Conservation (phyloP, 1,140 invertebrate genomes). For the Drosophila kepulauana region DNA sequence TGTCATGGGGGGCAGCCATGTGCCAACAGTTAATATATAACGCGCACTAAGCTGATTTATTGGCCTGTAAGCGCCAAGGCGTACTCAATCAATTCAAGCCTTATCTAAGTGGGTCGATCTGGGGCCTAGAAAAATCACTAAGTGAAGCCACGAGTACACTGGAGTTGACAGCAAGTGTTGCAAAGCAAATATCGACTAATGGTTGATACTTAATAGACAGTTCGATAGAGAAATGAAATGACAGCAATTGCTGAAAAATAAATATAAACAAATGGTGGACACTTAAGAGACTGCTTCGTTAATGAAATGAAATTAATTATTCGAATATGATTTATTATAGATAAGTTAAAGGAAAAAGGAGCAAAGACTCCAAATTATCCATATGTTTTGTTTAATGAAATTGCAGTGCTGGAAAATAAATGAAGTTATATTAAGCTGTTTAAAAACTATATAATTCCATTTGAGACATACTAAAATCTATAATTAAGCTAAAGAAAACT, state of each 20-base stretch:
- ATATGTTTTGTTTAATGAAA: no score
- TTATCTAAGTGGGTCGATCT: constrained; percentile 47
- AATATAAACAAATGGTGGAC: neutral
- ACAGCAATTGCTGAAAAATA: neutral
- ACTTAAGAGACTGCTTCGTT: no score
- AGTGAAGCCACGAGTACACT: neutral
- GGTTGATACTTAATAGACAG: neutral
- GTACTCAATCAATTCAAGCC: constrained; percentile 23
- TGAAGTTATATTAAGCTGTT: no score
- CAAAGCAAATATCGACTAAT: neutral
- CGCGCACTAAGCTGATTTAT: constrained; percentile 37
- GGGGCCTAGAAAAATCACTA: neutral
- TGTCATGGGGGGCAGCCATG: constrained; percentile 19
- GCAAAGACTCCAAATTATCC: no score
- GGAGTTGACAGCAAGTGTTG: neutral
- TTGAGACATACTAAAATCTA: no score
- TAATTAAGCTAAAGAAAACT: no score
- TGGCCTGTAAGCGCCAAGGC: constrained; percentile 23
- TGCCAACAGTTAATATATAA: constrained; percentile 45
- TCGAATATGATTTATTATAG: no score
- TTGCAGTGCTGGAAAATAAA: no score
- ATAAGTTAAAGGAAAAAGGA: no score
- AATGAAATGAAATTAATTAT: no score
- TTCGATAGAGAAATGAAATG: neutral
- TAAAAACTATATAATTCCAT: no score